Evolutionary conservation across 2,113 vertebrate species (phyloP).

Genomic region (Calidris pugnax): DNA sequence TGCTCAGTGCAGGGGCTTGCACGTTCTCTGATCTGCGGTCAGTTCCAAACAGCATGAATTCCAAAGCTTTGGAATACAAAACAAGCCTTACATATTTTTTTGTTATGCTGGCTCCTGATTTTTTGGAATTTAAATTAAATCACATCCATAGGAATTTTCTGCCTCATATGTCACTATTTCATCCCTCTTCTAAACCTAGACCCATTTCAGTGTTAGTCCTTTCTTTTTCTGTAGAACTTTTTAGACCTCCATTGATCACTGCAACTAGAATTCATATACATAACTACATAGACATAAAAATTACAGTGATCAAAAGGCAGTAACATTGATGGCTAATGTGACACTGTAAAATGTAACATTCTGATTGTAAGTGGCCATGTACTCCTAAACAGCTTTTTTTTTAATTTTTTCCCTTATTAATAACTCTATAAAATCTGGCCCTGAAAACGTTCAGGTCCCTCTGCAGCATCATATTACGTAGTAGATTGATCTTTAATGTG

Average conservation of each 20-base stretch:
- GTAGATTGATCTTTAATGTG: neutral
- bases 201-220: neutral
- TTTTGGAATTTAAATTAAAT: neutral
- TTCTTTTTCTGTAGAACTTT: neutral
- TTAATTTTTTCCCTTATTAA: too few species aligned
- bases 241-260: neutral
- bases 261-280: accelerated
- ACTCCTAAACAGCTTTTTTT: neutral
- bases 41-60: neutral
- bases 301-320: neutral
- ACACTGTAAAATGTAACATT: neutral
- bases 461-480: neutral
- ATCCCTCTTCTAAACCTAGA: neutral
- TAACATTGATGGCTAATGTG: neutral
- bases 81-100: neutral
- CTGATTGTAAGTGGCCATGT: neutral
- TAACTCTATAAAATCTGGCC: neutral
- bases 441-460: neutral
- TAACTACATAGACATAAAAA: neutral
- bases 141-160: neutral
- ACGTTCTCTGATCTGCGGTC: accelerated
- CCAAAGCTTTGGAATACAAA: neutral
- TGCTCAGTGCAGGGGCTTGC: neutral
- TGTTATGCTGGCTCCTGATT: neutral
- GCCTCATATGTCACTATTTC: neutral